Base-by-base conservation (phyloP, 2,113 vertebrate species). In the Romanogobio albipinnatus region DNA sequence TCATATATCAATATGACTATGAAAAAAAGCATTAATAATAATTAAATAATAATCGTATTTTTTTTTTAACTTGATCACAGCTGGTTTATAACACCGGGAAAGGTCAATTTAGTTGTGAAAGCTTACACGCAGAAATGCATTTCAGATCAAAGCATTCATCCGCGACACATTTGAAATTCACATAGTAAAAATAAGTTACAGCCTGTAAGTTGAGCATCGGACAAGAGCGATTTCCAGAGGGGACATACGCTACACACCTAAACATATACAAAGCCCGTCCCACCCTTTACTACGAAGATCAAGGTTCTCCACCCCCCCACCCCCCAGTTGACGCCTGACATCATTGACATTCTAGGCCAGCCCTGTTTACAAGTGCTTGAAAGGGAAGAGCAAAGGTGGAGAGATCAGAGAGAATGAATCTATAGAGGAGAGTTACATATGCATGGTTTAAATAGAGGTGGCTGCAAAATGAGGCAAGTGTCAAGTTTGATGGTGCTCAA, bases 331-430 rank as follows among this genome's bases (percentile, higher is more conserved):
- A 66, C 4, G 14, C 22, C 68, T 84, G 24, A 81, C 85, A 84
- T 87, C 70, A 62, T 53, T 71, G 74, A 78, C 58, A 86, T 90
- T 87, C 85, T 76, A 49, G 81, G 49, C 71, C 81, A 82, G 66
- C 24, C 24, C 73, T 83, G 86, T 90, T 88, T 86, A 86, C 85
- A 75, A 68, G 26, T 66, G 58, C 49, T 33, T 56, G 10, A 73
- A 61, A 47, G 36, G 39, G 45, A 64, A 56, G 59, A 24, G 56
- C 19, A 11, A 61, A 71, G 49, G 51, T 58, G 17, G 59, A 49
- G 33, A 64, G 75, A 81, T 68, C 62, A 9, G 62, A 33, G 47
- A 36, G 73, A 49, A 5, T 66, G 43, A 68, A 61, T 17, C 59
- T 19, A 80, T 19, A 76, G 19, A 43, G n/a, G 29, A 53, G 17